phyloP scores from a whole-genome alignment of 2,113 vertebrate species.

The Triplophysa rosa region DNA sequence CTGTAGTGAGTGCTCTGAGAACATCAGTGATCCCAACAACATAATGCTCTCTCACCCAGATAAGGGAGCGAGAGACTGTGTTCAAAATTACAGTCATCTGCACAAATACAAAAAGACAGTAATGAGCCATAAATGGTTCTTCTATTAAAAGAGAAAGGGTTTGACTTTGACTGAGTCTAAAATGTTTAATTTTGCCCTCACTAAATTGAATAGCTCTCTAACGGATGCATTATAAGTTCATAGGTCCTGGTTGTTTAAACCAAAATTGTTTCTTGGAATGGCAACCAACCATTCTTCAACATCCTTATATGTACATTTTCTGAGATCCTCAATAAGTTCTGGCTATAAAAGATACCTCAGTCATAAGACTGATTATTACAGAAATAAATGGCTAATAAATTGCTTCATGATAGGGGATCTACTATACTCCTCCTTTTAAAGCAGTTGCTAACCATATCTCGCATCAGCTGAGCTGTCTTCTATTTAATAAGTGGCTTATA shows the following conservation, averaged over 20 bases:
- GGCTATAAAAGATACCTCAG: neutral
- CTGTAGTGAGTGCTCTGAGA: conserved; percentile 18
- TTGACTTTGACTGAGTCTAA: neutral
- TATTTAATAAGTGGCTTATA: conserved; percentile 45
- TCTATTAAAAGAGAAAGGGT: neutral
- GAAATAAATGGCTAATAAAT: conserved; percentile 13
- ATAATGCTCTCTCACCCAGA: neutral
- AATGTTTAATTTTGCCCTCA: neutral
- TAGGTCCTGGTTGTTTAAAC: neutral
- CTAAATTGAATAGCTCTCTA: neutral
- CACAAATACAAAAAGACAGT: neutral
- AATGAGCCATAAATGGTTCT: neutral
- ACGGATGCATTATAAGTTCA: too few relatives aligned
- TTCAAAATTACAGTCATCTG: neutral
- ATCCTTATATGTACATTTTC: neutral
- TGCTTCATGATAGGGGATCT: conserved; percentile 5
- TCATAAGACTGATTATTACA: neutral
- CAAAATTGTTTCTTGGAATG: neutral
- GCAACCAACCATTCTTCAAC: neutral
- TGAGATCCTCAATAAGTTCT: neutral
- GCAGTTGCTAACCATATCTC: conserved; percentile 6
- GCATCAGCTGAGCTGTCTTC: conserved; percentile 1
- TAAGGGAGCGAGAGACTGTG: neutral
- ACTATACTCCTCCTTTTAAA: neutral
- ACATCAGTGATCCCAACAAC: neutral